Conservation (phyloP, 2,888 invertebrate genomes). For the Adineta ricciae region DNA sequence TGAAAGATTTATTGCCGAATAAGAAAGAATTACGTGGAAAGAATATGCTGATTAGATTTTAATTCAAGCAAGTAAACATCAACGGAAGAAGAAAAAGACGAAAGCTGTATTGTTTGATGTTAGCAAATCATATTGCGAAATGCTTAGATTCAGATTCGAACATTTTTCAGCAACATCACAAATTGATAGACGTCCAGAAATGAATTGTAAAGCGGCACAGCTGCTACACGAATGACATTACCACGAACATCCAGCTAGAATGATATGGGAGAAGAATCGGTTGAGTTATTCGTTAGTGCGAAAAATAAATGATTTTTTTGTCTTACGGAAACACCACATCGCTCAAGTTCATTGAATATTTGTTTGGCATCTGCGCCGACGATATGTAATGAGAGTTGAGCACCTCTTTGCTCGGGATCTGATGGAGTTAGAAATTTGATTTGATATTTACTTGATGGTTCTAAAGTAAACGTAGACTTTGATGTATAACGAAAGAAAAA, state of each 20-base stretch:
- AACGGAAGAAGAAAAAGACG: not conserved
- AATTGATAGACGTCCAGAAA: conserved; percentile 52
- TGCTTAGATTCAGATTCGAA: not conserved
- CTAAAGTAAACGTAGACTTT: not conserved
- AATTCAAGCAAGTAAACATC: too few relatives aligned
- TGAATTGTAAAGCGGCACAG: conserved; percentile 54
- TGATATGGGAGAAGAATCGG: conserved; percentile 24
- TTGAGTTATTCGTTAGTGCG: not conserved
- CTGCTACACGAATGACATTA: conserved; percentile 53
- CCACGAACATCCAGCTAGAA: conserved; percentile 54
- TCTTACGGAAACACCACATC: conserved; percentile 54
- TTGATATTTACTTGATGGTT: not conserved
- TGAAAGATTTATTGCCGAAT: too few relatives aligned
- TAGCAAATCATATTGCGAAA: too few relatives aligned
- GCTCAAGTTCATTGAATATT: conserved; percentile 51
- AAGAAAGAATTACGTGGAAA: too few relatives aligned
- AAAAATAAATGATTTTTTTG: conserved; percentile 28
- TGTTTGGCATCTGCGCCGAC: conserved; percentile 44
- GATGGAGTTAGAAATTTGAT: conserved; percentile 53
- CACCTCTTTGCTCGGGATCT: conserved; percentile 53
- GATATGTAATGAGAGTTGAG: conserved; percentile 54
- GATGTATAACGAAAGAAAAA: not conserved
- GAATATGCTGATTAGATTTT: too few relatives aligned
- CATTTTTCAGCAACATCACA: conserved; percentile 38
- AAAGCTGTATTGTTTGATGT: too few relatives aligned